A percentile compares a stretch with the other conserved stretches of the same genome.
phyloP scores from a whole-genome alignment of 64 coral and sea anemone genomes.

The Pocillopora verrucosa region DNA sequence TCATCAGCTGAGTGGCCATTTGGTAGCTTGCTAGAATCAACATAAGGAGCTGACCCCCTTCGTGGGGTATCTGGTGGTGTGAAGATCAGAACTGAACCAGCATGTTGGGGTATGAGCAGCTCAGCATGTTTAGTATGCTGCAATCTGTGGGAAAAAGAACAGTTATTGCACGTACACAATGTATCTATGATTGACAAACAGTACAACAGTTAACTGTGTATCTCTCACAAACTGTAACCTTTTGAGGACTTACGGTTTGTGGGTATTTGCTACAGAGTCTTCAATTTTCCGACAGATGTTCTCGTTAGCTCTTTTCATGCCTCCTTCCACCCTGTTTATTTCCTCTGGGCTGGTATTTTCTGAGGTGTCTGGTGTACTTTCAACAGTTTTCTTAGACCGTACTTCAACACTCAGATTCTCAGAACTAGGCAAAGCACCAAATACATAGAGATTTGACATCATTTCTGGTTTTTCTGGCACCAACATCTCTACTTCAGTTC shows the following conservation, averaged over 20 bases:
- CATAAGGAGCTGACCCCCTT: slow-evolving; percentile 40
- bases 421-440: slow-evolving; percentile 36
- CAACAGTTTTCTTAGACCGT: slow-evolving; percentile 61
- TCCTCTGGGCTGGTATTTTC: slow-evolving; percentile 57
- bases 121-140: slow-evolving; percentile 54
- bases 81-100: slow-evolving; percentile 83
- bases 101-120: slow-evolving; percentile 78
- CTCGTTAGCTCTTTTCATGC: slow-evolving; percentile 85
- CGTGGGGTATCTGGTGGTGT: slow-evolving; percentile 75
- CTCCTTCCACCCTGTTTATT: slow-evolving; percentile 54
- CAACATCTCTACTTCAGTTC: slow-evolving; percentile 90
- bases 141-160: background rate
- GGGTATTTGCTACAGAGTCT: slow-evolving; percentile 55
- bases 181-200: background rate
- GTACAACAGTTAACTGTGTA: background rate
- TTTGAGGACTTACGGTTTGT: slow-evolving; percentile 53
- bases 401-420: slow-evolving; percentile 53
- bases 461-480: slow-evolving; percentile 79
- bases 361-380: slow-evolving; percentile 68
- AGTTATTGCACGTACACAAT: too few species aligned
- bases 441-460: slow-evolving; percentile 77
- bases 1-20: slow-evolving; percentile 40
- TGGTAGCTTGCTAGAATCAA: slow-evolving; percentile 19
- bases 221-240: background rate
- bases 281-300: slow-evolving; percentile 78